Evolutionary conservation across 2,113 vertebrate genomes (phyloP).

Genomic region (Xenopus borealis): DNA sequence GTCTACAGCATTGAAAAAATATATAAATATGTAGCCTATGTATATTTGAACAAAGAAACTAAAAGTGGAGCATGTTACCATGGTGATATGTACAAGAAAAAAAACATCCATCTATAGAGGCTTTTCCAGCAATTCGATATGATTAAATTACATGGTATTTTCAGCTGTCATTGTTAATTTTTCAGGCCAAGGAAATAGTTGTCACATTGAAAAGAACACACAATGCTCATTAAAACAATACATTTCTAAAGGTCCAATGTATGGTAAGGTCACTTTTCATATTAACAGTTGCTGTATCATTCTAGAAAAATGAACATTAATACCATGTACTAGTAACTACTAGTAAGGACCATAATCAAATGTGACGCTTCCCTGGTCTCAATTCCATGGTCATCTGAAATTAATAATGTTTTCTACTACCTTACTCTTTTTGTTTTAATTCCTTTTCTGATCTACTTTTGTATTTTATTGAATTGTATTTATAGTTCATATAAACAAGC

Average conservation of each 20-base stretch:
- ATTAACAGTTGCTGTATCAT: constrained; percentile 26
- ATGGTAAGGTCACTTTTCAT: constrained; percentile 51
- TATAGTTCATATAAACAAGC: too few relatives aligned
- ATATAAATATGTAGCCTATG: constrained; percentile 42
- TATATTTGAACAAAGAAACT: constrained; percentile 54
- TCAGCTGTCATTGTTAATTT: constrained; percentile 65
- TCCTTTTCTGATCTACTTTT: too few relatives aligned
- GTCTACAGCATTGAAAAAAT: constrained; percentile 23
- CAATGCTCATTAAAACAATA: constrained; percentile 48
- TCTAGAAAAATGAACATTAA: background rate
- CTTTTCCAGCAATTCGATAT: constrained; percentile 55
- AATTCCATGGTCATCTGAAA: background rate
- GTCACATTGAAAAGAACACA: constrained; percentile 56
- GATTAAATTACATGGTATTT: constrained; percentile 62
- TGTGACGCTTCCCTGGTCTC: background rate
- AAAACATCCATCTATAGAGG: constrained; percentile 54
- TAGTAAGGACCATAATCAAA: background rate
- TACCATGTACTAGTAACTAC: background rate
- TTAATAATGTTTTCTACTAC: background rate
- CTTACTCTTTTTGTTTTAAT: too few relatives aligned
- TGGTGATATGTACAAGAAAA: constrained; percentile 55
- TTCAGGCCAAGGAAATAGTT: constrained; percentile 61
- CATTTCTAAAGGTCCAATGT: constrained; percentile 49
- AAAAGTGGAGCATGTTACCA: constrained; percentile 60
- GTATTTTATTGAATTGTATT: too few relatives aligned